Conservation (phyloP, 2,888 invertebrate species). For the Lacanobia oleracea region DNA sequence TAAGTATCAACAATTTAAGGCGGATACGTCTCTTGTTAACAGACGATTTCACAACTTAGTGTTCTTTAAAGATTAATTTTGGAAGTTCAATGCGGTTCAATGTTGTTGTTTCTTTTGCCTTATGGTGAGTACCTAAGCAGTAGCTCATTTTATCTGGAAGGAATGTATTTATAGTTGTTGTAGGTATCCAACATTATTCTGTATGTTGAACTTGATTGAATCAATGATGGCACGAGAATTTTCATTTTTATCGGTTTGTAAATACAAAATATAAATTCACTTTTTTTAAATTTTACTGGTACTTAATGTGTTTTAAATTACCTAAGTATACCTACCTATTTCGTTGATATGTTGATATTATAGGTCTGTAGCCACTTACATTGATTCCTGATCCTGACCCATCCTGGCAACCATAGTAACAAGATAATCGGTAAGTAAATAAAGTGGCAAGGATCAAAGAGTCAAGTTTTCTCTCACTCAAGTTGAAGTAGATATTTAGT, state of each 20-base stretch:
- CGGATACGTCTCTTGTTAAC: not conserved
- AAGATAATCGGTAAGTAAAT: too few relatives aligned
- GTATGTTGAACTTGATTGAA: conserved; percentile 7
- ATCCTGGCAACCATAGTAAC: too few relatives aligned
- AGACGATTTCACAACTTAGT: not conserved
- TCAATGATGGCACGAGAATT: not conserved
- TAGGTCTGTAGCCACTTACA: not conserved
- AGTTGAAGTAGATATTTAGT: too few relatives aligned
- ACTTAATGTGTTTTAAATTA: not conserved
- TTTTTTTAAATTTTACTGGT: not conserved
- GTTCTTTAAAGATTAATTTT: not conserved
- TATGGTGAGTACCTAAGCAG: not conserved
- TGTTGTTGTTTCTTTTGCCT: not conserved
- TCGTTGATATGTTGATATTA: not conserved
- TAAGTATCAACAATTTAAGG: conserved; percentile 18
- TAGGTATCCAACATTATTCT: conserved; percentile 16
- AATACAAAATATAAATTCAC: not conserved
- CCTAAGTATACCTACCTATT: not conserved
- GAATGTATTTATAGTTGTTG: conserved; percentile 15
- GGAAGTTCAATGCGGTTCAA: not conserved
- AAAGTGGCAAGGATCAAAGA: not conserved
- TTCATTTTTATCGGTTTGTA: not conserved
- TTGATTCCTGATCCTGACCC: too few relatives aligned
- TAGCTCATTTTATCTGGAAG: not conserved
- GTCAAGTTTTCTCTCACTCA: not conserved